phyloP scores from a whole-genome alignment of 2,113 vertebrate species.

The Oreochromis niloticus region DNA sequence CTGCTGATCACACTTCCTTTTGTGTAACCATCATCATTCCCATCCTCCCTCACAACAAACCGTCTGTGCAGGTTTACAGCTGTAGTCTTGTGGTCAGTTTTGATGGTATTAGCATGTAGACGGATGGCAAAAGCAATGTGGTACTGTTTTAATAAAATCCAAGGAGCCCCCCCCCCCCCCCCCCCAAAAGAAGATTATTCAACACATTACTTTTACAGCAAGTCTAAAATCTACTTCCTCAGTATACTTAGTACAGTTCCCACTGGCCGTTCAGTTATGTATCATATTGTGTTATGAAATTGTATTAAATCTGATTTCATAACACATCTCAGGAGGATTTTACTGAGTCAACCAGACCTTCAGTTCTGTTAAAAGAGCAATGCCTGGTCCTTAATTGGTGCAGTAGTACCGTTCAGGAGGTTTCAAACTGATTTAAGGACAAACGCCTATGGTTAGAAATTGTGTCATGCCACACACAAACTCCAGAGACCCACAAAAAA shows the following conservation, averaged over 20 bases:
- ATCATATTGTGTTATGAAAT: background rate
- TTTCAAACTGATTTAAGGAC: background rate
- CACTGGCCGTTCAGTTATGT: background rate
- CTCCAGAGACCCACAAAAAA: background rate
- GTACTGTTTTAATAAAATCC: background rate
- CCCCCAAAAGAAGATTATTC: background rate
- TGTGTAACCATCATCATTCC: background rate
- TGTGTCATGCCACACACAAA: background rate
- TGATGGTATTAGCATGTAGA: background rate
- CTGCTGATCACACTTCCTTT: background rate
- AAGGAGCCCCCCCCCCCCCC: accelerated
- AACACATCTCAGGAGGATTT: background rate
- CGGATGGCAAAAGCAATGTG: background rate
- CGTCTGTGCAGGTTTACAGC: background rate
- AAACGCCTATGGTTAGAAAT: background rate
- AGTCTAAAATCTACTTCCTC: background rate
- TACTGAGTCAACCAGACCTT: background rate
- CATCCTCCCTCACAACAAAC: background rate
- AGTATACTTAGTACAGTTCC: background rate
- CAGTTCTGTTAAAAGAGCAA: background rate
- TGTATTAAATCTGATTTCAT: background rate
- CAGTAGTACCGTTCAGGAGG: background rate
- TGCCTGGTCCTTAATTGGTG: background rate
- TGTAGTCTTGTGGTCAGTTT: background rate
- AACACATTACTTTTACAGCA: background rate